A percentile compares a stretch with the other conserved stretches of the same genome.
Evolutionary conservation across 1,140 invertebrate genomes (phyloP).

Genomic region (Melipona quadrifasciata): DNA sequence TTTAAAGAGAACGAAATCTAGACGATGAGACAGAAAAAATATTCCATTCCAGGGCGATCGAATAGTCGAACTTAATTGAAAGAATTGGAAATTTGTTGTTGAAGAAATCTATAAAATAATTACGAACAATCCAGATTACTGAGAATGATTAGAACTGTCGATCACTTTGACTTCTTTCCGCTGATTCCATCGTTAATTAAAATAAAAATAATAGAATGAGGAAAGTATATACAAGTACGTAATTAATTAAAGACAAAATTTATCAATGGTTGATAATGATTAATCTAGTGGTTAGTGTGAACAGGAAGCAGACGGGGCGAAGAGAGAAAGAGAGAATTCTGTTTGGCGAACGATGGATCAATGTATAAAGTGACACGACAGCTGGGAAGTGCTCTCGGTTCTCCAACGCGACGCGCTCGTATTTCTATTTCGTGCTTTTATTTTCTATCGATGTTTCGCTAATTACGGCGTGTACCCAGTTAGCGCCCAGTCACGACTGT

Average conservation of each 20-base stretch:
- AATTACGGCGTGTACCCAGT: constrained; percentile 14
- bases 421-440: constrained; percentile 19
- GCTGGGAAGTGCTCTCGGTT: constrained; percentile 48
- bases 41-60: no score
- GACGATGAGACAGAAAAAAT: not conserved
- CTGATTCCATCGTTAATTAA: not conserved
- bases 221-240: not conserved
- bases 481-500: not conserved
- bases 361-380: constrained; percentile 52
- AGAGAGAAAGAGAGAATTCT: constrained; percentile 1
- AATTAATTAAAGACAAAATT: not conserved
- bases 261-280: no score
- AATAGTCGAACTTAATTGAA: not conserved
- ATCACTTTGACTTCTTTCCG: no score
- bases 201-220: not conserved
- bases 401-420: not conserved
- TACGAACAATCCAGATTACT: no score
- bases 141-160: no score
- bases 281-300: not conserved
- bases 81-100: no score
- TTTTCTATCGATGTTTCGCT: constrained; percentile 24
- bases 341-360: constrained; percentile 31
- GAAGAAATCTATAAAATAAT: no score
- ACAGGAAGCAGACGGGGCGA: not conserved
- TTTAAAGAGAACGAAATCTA: not conserved